Evolutionary conservation across 2,797 vertebrate species (phyloP).

Genomic region (Leucoraja ocellata): DNA sequence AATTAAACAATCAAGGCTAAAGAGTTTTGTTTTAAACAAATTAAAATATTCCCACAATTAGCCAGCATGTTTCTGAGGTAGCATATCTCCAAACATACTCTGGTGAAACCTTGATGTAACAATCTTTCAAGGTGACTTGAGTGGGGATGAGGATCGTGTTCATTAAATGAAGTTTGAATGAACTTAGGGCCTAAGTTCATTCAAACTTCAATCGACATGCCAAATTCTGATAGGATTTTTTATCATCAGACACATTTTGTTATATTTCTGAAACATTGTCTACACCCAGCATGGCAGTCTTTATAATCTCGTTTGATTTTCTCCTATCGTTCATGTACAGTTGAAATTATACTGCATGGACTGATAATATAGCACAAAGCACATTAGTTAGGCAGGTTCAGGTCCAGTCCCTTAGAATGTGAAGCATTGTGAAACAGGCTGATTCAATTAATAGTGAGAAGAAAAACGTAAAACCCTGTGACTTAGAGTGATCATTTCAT

Average conservation of each 20-base stretch:
- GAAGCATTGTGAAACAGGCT: not conserved
- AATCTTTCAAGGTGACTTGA: not conserved
- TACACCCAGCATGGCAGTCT: not conserved
- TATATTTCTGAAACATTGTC: not conserved
- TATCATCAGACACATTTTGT: not conserved
- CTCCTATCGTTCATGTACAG: not conserved
- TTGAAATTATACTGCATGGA: not conserved
- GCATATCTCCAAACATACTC: not conserved
- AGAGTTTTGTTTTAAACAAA: not conserved
- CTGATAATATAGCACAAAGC: not conserved
- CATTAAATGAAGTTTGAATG: not conserved
- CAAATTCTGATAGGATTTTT: not conserved
- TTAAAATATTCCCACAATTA: not conserved
- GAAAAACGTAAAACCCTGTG: not conserved
- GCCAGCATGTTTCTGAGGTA: not conserved
- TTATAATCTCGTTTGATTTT: not conserved
- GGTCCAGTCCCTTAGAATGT: not conserved
- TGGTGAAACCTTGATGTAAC: not conserved
- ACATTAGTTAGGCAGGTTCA: not conserved
- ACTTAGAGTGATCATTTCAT: not conserved
- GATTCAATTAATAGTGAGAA: not conserved
- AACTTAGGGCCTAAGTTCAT: not conserved
- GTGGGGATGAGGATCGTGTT: not conserved
- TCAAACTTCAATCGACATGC: too few relatives aligned
- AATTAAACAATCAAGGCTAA: not conserved